Base-by-base conservation (phyloP, 2,797 vertebrate species). In the Heterohyrax brucei region DNA sequence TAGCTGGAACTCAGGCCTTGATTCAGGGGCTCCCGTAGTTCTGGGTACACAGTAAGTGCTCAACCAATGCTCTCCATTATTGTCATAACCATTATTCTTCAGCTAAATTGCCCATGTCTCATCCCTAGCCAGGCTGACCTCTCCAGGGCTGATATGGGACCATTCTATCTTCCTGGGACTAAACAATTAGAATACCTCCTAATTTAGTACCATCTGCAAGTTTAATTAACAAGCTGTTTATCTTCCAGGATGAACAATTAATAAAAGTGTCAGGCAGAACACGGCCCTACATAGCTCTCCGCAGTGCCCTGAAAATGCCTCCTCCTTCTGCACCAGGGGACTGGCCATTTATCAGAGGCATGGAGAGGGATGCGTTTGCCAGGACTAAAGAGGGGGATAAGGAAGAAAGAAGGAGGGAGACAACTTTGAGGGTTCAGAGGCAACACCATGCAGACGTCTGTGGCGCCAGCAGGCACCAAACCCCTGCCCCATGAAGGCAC, bases 201-300 rank as follows among this genome's bases (percentile, higher is more conserved):
- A 85, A 95, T 90, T 96, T 92, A 97, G 89, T 94, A 96, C 73
- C 97, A 97, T 94, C 97, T 96, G 97, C 96, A 98, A 97, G 95
- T 96, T 96, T 95, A 97, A 97, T 97, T 97, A 98, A 92, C 95
- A 95, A 96, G 94, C 96, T 92, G 94, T 97, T 97, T 97, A 94
- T 98, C 97, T 97, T 95, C 61, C 26, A 59, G 89, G 93, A 85
- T 46, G 18, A 82, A 94, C 87, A 13, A 98, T 98, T 97, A 97
- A 97, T 98, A 98, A 97, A 95, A 75, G 94, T 96, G 97, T 96
- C 97, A 95, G 91, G 87, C 84, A 93, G 96, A 94, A 93, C 94
- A 94, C 91, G 93, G 91, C 62, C 87, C 81, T 64, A 77, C 61
- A 89, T 30, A 68, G 92, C 87, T 96, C 82, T 87, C 64, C 30